Conservation (phyloP, 2,113 vertebrate genomes). For the Tiliqua scincoides region DNA sequence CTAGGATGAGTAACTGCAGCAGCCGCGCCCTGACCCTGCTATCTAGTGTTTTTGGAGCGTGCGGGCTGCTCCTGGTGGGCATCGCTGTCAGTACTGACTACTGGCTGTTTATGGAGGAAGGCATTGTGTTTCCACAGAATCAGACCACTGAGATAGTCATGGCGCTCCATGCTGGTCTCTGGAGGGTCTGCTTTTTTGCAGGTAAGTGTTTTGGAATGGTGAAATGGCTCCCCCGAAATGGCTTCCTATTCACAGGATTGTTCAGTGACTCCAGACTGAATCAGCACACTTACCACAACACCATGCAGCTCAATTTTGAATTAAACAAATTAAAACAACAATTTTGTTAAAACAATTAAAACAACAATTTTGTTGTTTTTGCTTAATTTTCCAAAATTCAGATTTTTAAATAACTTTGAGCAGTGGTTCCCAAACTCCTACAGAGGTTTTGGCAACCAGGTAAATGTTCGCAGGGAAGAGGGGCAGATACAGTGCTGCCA, state of each 20-base stretch:
- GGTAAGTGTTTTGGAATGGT: conserved; percentile 70
- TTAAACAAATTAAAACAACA: no score
- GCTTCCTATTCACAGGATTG: background rate
- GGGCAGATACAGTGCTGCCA: no score
- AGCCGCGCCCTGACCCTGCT: conserved; percentile 92
- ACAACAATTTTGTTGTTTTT: background rate
- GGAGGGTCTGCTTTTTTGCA: conserved; percentile 93
- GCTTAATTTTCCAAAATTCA: background rate
- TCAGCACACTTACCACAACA: background rate
- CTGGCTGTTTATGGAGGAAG: conserved; percentile 95
- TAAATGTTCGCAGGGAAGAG: no score
- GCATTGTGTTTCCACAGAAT: conserved; percentile 90
- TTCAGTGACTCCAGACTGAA: no score
- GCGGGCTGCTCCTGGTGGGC: conserved; percentile 89
- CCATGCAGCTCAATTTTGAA: background rate
- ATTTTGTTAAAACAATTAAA: no score
- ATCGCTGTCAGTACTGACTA: conserved; percentile 94
- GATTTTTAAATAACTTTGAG: background rate
- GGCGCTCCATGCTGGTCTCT: conserved; percentile 92
- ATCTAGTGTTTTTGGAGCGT: conserved; percentile 91
- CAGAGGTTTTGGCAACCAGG: no score
- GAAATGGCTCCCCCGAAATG: no score
- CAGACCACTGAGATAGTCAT: conserved; percentile 93
- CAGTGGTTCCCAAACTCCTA: no score
- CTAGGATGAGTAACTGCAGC: conserved; percentile 90